Evolutionary conservation across 92 coral and sea anemone species (phyloP).

Genomic region (Anthopleura xanthogrammica): DNA sequence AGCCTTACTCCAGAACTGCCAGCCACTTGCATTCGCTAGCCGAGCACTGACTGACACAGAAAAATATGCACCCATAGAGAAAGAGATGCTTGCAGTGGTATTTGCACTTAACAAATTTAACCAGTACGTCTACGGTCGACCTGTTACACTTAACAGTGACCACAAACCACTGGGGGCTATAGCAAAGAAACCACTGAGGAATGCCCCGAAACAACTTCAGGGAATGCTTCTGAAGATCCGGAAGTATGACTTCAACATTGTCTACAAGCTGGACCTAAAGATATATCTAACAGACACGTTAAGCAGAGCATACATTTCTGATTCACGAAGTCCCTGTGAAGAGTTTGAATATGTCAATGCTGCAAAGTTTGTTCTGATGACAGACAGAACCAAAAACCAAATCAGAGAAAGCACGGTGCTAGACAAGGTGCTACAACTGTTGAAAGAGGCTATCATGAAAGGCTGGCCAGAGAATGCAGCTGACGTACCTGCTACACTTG

Average conservation of each 20-base stretch:
- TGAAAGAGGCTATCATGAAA: constrained; percentile 5
- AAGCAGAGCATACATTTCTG: constrained; percentile 26
- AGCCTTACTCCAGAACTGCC: constrained; percentile 3
- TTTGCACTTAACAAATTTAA: not conserved
- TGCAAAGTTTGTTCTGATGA: constrained; percentile 36
- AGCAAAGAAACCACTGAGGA: constrained; percentile 21
- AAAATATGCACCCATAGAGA: constrained; percentile 7
- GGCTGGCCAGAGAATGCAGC: constrained; percentile 27
- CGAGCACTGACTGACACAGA: constrained; percentile 15
- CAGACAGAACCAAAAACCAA: constrained; percentile 13
- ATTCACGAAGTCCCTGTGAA: not conserved
- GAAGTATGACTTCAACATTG: constrained; percentile 22
- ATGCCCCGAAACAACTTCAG: constrained; percentile 20
- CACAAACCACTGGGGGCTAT: not conserved
- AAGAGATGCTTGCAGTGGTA: constrained; percentile 1
- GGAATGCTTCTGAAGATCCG: constrained; percentile 29
- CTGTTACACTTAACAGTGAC: not conserved
- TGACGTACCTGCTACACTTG: constrained; percentile 20
- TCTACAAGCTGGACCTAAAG: constrained; percentile 19
- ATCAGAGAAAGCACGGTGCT: constrained; percentile 23
- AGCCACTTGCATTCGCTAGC: constrained; percentile 19
- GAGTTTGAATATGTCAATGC: constrained; percentile 37
- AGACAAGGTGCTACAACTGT: constrained; percentile 23
- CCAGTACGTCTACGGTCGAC: constrained; percentile 8
- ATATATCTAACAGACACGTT: constrained; percentile 16